These are phyloP conservation scores for Nautilus pompilius DNA, from an alignment of 1,140 invertebrate genomes.

Conservation along the genomic window DNA sequence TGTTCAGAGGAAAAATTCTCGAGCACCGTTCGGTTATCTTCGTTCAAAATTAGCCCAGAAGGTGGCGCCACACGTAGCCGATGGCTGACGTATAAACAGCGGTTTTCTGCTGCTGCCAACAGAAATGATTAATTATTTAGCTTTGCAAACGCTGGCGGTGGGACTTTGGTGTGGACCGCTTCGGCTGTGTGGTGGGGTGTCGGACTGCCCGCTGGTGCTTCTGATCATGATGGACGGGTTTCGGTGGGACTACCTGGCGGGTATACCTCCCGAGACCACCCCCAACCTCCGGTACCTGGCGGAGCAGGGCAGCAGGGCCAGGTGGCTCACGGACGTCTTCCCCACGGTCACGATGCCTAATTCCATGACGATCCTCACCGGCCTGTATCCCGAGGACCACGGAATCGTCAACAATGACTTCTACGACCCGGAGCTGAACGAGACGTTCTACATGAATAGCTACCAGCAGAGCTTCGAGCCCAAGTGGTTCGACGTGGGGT, in stretches of 20 bases:
- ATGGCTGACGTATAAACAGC: too few relatives aligned
- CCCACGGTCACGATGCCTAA: constrained; percentile 74
- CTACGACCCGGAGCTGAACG: constrained; percentile 60
- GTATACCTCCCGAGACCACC: constrained; percentile 7
- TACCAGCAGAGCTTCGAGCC: constrained; percentile 26
- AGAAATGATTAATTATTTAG: too few relatives aligned
- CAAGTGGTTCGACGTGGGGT: constrained; percentile 31
- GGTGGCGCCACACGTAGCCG: too few relatives aligned
- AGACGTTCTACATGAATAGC: constrained; percentile 41
- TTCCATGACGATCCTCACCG: constrained; percentile 71
- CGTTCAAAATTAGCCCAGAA: too few relatives aligned
- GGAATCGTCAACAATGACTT: constrained; percentile 69
- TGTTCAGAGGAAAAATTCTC: too few relatives aligned
- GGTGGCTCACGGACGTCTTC: constrained; percentile 58
- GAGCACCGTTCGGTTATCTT: too few relatives aligned
- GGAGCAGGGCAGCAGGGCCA: constrained; percentile 27
- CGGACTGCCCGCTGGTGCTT: constrained; percentile 19
- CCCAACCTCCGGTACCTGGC: constrained; percentile 38
- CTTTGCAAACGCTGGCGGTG: too few relatives aligned
- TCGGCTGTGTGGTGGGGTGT: too few relatives aligned
- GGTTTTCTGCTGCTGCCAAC: too few relatives aligned
- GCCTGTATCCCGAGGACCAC: constrained; percentile 69
- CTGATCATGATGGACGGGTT: constrained; percentile 49
- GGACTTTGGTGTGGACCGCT: too few relatives aligned
- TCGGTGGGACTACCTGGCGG: constrained; percentile 37